These are phyloP conservation scores for Erpornis zantholeuca DNA, from an alignment of 2,113 vertebrate species.

Conservation along the genomic window DNA sequence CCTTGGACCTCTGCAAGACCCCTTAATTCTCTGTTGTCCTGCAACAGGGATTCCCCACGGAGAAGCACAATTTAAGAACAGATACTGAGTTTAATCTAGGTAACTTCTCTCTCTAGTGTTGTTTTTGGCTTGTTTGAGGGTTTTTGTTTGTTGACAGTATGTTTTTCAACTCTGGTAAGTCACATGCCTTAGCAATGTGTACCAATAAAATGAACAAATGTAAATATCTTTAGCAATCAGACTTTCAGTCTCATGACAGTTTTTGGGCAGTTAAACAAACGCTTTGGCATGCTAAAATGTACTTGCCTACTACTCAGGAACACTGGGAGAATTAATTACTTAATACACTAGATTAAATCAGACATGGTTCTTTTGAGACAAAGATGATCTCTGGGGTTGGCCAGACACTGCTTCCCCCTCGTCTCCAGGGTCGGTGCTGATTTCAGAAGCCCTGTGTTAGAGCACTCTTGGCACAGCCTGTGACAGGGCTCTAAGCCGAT, in stretches of 20 bases:
- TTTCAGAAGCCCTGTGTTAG: background rate
- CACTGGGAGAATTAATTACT: background rate
- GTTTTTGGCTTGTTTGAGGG: background rate
- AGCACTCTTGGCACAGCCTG: background rate
- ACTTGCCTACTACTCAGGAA: background rate
- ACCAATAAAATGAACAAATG: background rate
- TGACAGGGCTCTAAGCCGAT: background rate
- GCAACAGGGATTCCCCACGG: background rate
- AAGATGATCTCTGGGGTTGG: background rate
- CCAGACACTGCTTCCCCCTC: background rate
- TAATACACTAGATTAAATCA: conserved; percentile 24
- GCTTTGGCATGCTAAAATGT: background rate
- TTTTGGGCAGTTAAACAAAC: conserved; percentile 27
- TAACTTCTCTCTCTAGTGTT: background rate
- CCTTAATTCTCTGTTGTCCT: background rate
- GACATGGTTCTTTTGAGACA: background rate
- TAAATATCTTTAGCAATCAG: background rate
- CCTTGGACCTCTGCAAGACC: background rate
- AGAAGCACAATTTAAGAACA: background rate
- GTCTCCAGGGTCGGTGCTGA: background rate
- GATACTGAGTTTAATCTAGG: background rate
- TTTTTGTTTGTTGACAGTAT: conserved; percentile 9
- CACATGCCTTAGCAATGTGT: background rate
- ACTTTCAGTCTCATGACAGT: background rate
- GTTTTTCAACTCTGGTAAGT: background rate